Evolutionary conservation across 2,888 invertebrate genomes (phyloP).

Genomic region (Xestia rhomboidea): DNA sequence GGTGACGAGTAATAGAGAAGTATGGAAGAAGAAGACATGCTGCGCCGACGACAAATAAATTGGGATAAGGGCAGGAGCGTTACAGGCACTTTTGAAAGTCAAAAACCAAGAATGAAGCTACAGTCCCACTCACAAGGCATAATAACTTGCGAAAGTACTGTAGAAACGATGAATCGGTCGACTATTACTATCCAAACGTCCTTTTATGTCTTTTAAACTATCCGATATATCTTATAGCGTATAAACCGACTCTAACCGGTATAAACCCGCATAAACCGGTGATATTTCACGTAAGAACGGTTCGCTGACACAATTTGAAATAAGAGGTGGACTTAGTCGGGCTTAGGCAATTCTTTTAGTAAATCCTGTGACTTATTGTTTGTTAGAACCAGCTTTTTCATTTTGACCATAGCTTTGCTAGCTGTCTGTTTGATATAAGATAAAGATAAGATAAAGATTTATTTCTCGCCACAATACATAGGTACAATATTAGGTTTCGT

Average conservation of each 20-base stretch:
- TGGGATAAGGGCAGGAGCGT: no score
- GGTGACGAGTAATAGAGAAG: no score
- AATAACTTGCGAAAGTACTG: no score
- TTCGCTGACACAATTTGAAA: slow-evolving; percentile 17
- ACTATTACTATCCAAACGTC: neutral
- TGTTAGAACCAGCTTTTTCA: neutral
- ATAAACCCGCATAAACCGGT: slow-evolving; percentile 37
- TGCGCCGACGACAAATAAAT: no score
- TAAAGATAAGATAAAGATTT: no score
- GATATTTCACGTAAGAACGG: slow-evolving; percentile 29
- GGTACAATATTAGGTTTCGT: no score
- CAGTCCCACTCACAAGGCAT: no score
- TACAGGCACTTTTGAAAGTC: no score
- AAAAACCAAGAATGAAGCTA: no score
- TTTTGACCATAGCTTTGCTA: neutral
- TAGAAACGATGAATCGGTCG: neutral
- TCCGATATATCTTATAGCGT: slow-evolving; percentile 10
- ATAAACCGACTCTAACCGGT: slow-evolving; percentile 22
- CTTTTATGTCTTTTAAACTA: slow-evolving; percentile 1
- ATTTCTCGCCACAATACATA: no score
- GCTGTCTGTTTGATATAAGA: neutral
- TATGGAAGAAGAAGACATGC: no score
- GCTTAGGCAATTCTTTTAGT: slow-evolving; percentile 29
- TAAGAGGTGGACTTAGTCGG: slow-evolving; percentile 7
- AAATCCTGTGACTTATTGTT: slow-evolving; percentile 20